Percentiles rank a stretch among this genome's conserved stretches.
Evolutionary conservation across 2,113 vertebrate species (phyloP).

Genomic region (Telmatochromis sp.): DNA sequence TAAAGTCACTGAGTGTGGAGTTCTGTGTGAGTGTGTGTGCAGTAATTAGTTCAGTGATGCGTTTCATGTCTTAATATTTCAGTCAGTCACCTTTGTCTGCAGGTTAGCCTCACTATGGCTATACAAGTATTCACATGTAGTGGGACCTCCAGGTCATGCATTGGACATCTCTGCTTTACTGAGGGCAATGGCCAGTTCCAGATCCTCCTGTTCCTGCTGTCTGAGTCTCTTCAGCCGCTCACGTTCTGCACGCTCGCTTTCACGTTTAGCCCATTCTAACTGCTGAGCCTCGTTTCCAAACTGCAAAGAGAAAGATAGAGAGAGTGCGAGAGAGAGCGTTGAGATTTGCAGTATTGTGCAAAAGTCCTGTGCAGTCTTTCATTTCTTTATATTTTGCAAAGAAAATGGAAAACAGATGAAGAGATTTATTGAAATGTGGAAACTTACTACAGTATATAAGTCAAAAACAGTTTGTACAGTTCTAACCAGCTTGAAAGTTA

Average conservation of each 20-base stretch:
- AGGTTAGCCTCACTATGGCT: not conserved
- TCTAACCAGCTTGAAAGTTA: not conserved
- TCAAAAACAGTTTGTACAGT: not conserved
- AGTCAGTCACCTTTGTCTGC: not conserved
- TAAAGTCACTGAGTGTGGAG: not conserved
- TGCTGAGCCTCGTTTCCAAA: constrained; percentile 98
- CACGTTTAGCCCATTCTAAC: constrained; percentile 95
- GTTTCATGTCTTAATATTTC: not conserved
- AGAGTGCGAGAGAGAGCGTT: not conserved
- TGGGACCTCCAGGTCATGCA: constrained; percentile 65
- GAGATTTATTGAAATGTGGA: not conserved
- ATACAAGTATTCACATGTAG: not conserved
- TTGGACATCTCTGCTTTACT: constrained; percentile 97
- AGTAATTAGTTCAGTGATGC: not conserved
- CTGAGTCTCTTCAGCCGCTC: constrained; percentile 87
- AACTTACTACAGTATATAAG: not conserved
- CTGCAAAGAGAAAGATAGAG: constrained; percentile 46
- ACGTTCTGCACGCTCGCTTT: constrained; percentile 92
- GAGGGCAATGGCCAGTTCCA: constrained; percentile 94
- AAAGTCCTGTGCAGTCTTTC: not conserved
- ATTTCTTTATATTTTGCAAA: not conserved
- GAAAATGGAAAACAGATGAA: not conserved
- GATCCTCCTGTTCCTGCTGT: constrained; percentile 95
- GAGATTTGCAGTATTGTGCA: not conserved
- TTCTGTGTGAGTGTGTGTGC: not conserved